Evolutionary conservation across 1,140 invertebrate genomes (phyloP), one percentile per base, ranked within the genome.

Genomic region (Saxidomus purpurata): DNA sequence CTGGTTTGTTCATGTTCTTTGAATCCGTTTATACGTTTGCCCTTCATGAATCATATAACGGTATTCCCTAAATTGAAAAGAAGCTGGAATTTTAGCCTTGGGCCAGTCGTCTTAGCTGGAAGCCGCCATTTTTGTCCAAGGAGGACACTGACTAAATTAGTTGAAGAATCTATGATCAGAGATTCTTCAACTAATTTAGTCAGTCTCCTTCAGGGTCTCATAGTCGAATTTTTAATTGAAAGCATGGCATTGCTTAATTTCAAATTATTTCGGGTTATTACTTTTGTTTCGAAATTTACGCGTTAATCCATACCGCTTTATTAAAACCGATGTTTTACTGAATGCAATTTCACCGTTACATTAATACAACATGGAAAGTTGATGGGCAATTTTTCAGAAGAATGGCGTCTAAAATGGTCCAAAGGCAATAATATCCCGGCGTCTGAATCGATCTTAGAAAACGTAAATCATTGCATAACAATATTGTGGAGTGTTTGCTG

Each of bases 391-490:
- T 88, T 85, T 81, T 69, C 71, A 88, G n/a, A n/a, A 67, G 55
- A 81, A 69, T 67, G 76, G 43, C 25, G 81, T 31, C 19, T 31
- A 28, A 52, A 79, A 88, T 79, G 86, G 49, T 34, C 63, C 28
- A 17, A 63, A 67, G 71, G 77, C 76, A 69, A 81, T 88, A 69
- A 63, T 67, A 79, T 59, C 47, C 77, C 28, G 40, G 22, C 76
- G 9, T 49, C 9, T 49, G 52, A 88, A 79, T 79, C 55, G 15
- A 61, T 88, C 76, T 77, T 36, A 67, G 34, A 63, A 55, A 47
- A n/a, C 40, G 74, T 88, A 88, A 88, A 88, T 88, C 86, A 88
- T 88, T 88, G 86, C 86, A 71, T 69, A 80, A 71, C 86, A 81
- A 79, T 47, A 79, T 63, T 81, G 0, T 38, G 3, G 74, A 88